Evolutionary conservation across 1,140 invertebrate species (phyloP), one percentile per base, ranked within the genome.

Genomic region (Leptoteleia sp.): DNA sequence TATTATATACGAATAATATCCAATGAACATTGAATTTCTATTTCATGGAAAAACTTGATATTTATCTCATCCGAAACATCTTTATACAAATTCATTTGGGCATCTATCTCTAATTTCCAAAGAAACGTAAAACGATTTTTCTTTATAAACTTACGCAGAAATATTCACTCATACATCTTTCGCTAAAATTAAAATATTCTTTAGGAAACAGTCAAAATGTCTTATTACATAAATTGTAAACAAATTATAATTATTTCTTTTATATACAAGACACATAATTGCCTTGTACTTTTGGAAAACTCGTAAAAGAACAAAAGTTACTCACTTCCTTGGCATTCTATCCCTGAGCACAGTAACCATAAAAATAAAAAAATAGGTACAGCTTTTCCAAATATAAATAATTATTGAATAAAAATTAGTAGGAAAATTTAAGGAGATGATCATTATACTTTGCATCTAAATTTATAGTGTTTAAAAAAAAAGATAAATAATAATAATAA

Each of bases 291-390:
- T n/a, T n/a, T n/a, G n/a, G n/a, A n/a, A n/a, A n/a, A n/a, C n/a
- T n/a, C n/a, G n/a, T n/a, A n/a, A n/a, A n/a, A n/a, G n/a, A n/a
- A n/a, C n/a, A n/a, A n/a, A n/a, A n/a, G n/a, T n/a, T n/a, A n/a
- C n/a, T n/a, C n/a, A n/a, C 45, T 57, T 64, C 48, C 55, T 71
- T 71, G 65, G 59, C 75, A 65, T 71, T 59, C 52, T 35, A 57
- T 77, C 59, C 65, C 73, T 77, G 65, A 77, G 73, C 48, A 59
- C 31, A 64, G 31, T 70, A 70, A 70, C 52, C 42, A 25, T 31
- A 19, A 68, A 76, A 70, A 37, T 29, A 50, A 43, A n/a, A n/a
- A 43, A 48, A 55, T 42, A 40, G 55, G 47, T 68, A 47, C 55
- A 76, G 55, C 61, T 75, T 75, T 57, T 25, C 35, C 11, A 57